phyloP scores from a whole-genome alignment of 2,113 vertebrate species.

The Barbus barbus region DNA sequence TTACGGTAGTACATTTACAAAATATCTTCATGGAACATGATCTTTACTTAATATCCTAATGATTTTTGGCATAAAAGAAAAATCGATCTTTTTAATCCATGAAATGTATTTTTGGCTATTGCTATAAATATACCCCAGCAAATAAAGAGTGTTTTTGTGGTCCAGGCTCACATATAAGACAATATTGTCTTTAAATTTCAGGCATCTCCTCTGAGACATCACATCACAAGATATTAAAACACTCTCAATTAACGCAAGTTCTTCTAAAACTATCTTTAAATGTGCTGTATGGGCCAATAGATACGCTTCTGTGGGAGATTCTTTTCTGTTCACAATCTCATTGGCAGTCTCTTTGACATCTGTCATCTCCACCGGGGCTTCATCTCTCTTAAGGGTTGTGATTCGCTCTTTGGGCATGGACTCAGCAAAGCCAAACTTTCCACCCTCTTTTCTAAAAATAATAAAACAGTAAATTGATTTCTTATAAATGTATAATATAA shows the following conservation, averaged over 20 bases:
- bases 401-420: slow-evolving; percentile 87
- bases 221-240: neutral
- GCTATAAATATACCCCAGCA: no score
- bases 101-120: no score
- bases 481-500: neutral
- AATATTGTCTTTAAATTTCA: neutral
- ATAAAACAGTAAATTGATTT: neutral
- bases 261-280: neutral
- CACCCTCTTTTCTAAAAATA: slow-evolving; percentile 85
- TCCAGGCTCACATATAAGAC: no score
- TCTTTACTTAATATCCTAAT: no score
- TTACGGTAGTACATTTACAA: no score
- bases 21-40: no score
- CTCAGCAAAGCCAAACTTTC: slow-evolving; percentile 91
- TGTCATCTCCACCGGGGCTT: slow-evolving; percentile 78
- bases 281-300: slow-evolving; percentile 19
- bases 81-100: no score
- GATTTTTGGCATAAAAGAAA: no score
- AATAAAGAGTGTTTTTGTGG: no score
- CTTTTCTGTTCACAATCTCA: slow-evolving; percentile 79
- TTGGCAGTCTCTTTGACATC: slow-evolving; percentile 77
- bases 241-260: neutral
- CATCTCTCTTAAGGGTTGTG: slow-evolving; percentile 85
- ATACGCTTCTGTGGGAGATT: slow-evolving; percentile 81
- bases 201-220: neutral